phyloP scores from a whole-genome alignment of 2,113 vertebrate genomes.

The Paedocypris sp. region DNA sequence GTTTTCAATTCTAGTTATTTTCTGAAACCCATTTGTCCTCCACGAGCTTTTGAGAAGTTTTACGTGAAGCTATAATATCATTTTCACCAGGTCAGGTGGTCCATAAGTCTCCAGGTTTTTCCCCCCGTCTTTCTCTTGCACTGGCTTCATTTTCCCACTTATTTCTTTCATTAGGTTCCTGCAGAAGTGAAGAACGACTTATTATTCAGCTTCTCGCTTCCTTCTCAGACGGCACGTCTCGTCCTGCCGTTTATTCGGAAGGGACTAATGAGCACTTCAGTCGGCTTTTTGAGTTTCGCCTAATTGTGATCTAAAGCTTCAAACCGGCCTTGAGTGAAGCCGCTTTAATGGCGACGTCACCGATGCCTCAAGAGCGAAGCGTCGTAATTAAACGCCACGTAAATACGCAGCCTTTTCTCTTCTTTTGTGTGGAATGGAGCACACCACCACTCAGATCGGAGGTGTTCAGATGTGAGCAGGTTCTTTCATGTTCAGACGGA shows the following conservation, averaged over 20 bases:
- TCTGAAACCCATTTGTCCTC: not conserved
- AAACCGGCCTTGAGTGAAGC: not conserved
- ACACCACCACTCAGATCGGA: too few species aligned
- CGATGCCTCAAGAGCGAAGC: not conserved
- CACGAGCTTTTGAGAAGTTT: not conserved
- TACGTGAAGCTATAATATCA: too few species aligned
- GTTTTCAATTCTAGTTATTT: too few species aligned
- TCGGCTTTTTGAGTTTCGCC: not conserved
- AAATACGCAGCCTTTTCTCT: too few species aligned
- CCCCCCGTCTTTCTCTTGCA: not conserved
- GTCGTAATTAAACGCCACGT: too few species aligned
- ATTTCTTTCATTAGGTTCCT: constrained; percentile 15
- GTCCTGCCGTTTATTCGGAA: not conserved
- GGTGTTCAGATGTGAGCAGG: too few species aligned
- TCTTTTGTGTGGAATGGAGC: too few species aligned
- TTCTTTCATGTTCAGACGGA: too few species aligned
- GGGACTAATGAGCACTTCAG: constrained; percentile 6
- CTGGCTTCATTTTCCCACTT: not conserved
- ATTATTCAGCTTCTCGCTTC: not conserved
- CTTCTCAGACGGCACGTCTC: too few species aligned
- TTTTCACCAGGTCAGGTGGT: not conserved
- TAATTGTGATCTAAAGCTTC: not conserved
- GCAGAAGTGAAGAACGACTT: not conserved
- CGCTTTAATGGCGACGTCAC: not conserved
- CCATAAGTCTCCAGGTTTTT: not conserved